Conservation (phyloP, 2,113 vertebrate genomes). For the Cavia aperea region DNA sequence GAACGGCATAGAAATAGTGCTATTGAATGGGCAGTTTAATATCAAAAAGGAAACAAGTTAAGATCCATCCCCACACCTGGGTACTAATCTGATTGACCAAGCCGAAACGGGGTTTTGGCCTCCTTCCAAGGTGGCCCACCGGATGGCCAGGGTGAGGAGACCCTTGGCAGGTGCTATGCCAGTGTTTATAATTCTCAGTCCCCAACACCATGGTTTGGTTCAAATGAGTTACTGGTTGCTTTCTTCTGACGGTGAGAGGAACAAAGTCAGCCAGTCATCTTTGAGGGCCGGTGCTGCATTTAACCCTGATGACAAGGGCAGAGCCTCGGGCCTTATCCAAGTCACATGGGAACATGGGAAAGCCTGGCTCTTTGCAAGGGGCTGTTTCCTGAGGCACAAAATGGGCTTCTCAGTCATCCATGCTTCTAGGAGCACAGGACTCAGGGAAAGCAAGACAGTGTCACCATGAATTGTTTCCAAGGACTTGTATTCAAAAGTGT, state of each 20-base stretch:
- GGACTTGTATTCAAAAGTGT: neutral
- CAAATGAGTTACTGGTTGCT: neutral
- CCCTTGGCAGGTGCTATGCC: neutral
- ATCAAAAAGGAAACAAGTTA: neutral
- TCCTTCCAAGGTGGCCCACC: neutral
- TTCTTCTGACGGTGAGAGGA: neutral
- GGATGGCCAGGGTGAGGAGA: neutral
- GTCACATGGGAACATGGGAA: neutral
- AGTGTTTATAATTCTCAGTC: neutral
- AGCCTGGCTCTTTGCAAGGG: neutral
- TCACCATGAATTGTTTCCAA: neutral
- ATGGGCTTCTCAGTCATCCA: neutral
- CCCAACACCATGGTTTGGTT: neutral
- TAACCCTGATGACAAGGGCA: neutral
- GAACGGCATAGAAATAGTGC: neutral
- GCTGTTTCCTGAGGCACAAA: neutral
- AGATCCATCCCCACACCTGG: neutral
- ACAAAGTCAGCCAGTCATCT: neutral
- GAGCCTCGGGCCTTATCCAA: neutral
- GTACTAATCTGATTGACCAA: neutral
- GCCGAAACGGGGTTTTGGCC: neutral
- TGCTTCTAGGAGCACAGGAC: neutral
- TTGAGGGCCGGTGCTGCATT: neutral
- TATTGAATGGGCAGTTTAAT: neutral
- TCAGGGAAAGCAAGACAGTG: neutral